Base-by-base conservation (phyloP, 2,113 vertebrate species). In the Steatornis caripensis region DNA sequence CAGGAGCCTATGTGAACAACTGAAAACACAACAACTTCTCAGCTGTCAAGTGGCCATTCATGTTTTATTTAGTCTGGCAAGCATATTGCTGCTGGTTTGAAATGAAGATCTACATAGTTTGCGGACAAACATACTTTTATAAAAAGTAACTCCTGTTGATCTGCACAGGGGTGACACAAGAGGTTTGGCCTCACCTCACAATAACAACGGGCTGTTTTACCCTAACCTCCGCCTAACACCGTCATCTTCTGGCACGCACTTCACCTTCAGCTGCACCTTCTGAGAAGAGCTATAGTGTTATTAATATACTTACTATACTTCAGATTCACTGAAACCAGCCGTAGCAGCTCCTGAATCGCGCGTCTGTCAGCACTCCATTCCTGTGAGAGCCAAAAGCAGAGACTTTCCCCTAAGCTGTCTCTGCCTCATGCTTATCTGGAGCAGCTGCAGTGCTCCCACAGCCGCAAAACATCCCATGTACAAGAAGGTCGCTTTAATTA, bases 401-500 rank as follows among this genome's bases (percentile, higher is more conserved):
- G 57, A 34, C 46, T n/a, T 66, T 30, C 30, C 51, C 32, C 32
- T 12, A 26, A 49, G 17, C 37, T 64, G 48, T 8, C 34, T 68
- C 34, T 65, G 45, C 10, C 24, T 26, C 36, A 18, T 3, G 32
- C 60, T 58, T 27, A 29, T 27, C 57, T 49, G 34, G 61, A 76
- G 48, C 55, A 64, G 62, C 49, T 71, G 78, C 61, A 60, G 34
- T 6, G 58, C 22, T 88, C 54, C 55, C 41, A 74, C 23, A 30
- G 46, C 45, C 14, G 5, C 32, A 66, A 36, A 70, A 37, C 36
- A 90, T 8, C 51, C 64, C 2, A 0, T 13, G 11, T 32, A 69
- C 29, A 57, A 57, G 27, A 84, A 62, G 53, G 72, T 62, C 16
- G 3, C 55, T 90, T 87, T 76, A 92, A 95, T 91, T 80, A 92